phyloP scores from a whole-genome alignment of 53 echinoderm and acorn worm genomes.

The Zoroaster sp. region DNA sequence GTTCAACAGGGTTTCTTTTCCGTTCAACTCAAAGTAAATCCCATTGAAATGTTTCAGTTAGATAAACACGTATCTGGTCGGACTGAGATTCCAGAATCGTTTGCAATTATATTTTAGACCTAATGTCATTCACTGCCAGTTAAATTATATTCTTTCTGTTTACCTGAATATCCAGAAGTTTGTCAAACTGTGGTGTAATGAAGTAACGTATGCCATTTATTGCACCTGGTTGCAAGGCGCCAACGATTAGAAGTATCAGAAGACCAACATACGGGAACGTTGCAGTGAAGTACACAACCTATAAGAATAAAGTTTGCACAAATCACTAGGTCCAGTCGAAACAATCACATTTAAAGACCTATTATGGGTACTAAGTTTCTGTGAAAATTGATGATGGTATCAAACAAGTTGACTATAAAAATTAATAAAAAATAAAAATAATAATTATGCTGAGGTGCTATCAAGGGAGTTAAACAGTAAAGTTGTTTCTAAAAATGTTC shows the following conservation, averaged over 20 bases:
- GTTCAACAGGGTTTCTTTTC: neutral
- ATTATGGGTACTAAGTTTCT: too few relatives aligned
- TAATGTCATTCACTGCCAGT: neutral
- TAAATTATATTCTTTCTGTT: neutral
- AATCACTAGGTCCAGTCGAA: too few relatives aligned
- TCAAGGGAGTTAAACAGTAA: too few relatives aligned
- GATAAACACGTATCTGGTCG: neutral
- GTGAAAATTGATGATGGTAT: too few relatives aligned
- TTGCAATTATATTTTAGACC: neutral
- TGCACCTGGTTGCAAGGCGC: conserved; percentile 68
- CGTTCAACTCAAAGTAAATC: neutral
- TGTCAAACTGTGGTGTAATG: conserved; percentile 68
- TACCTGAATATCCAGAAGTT: conserved; percentile 72
- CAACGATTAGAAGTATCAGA: conserved; percentile 69
- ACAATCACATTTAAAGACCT: too few relatives aligned
- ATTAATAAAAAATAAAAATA: too few relatives aligned
- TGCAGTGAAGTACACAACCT: conserved; percentile 92
- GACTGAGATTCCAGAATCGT: neutral
- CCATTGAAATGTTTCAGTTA: neutral
- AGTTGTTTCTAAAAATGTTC: too few relatives aligned
- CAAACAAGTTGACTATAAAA: too few relatives aligned
- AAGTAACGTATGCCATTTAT: conserved; percentile 71
- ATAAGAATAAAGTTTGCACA: neutral
- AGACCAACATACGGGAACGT: conserved; percentile 79
- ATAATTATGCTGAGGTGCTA: too few relatives aligned